Percentiles rank a stretch among this genome's conserved stretches.
phyloP scores from a whole-genome alignment of 1,140 invertebrate species.

The Pemphigus obesinymphae region DNA sequence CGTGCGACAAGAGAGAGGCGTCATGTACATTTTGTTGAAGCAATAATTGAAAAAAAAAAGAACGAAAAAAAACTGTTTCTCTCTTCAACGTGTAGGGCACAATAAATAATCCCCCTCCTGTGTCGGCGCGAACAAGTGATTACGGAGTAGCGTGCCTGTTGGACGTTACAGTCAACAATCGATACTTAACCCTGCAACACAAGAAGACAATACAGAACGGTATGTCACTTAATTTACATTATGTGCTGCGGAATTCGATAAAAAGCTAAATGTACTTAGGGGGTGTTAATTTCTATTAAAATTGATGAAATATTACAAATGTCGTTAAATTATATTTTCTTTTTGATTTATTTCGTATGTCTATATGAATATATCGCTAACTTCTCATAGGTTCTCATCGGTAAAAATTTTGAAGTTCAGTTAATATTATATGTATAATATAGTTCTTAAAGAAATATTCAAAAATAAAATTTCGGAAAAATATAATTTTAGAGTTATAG shows the following conservation, averaged over 20 bases:
- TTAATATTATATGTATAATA: too few species aligned
- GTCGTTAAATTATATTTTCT: too few species aligned
- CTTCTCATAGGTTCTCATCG: too few species aligned
- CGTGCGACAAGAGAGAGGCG: conserved; percentile 11
- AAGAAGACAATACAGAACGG: not conserved
- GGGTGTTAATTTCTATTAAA: not conserved
- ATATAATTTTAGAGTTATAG: too few species aligned
- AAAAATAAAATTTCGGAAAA: too few species aligned
- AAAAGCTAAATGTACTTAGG: not conserved
- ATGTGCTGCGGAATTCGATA: not conserved
- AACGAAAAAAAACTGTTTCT: conserved; percentile 14
- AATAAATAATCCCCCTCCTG: conserved; percentile 15
- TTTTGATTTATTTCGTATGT: too few species aligned
- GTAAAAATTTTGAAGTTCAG: too few species aligned
- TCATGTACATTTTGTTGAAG: not conserved
- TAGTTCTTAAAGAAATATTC: too few species aligned
- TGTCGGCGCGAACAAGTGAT: conserved; percentile 23
- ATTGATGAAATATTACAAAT: too few species aligned
- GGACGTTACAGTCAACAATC: conserved; percentile 39
- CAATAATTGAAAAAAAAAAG: conserved; percentile 41
- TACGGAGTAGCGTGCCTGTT: conserved; percentile 40
- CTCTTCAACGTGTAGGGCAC: not conserved
- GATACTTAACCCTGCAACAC: conserved; percentile 31
- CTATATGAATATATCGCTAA: too few species aligned
- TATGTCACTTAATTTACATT: not conserved